These are phyloP conservation scores for Galago senegalensis DNA, from an alignment of 2,797 vertebrate species.

Conservation along the genomic window DNA sequence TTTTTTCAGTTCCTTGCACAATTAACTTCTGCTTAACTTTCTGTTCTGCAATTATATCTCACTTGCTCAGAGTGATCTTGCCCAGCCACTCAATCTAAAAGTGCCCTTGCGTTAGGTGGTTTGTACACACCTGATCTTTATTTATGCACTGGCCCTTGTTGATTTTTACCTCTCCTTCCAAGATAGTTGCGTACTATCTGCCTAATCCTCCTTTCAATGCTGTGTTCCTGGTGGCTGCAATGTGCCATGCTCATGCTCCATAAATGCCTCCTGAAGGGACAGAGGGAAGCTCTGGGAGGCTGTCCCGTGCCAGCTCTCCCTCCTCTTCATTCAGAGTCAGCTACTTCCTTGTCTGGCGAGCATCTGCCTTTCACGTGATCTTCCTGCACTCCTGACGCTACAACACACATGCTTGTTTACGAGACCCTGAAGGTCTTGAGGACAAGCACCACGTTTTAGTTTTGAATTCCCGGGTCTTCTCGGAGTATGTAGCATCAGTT, in stretches of 20 bases:
- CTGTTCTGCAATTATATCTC: neutral
- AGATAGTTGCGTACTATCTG: neutral
- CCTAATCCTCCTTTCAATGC: neutral
- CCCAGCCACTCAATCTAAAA: neutral
- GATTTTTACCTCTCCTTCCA: neutral
- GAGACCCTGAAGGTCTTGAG: neutral
- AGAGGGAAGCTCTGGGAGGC: neutral
- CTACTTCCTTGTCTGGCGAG: neutral
- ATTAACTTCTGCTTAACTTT: neutral
- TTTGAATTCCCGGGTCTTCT: neutral
- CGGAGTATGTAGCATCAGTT: neutral
- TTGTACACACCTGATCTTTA: neutral
- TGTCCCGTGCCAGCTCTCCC: neutral
- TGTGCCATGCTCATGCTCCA: too few species aligned
- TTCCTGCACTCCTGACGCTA: fast-evolving
- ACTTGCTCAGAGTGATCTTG: neutral
- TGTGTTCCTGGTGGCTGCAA: neutral
- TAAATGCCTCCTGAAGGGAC: too few species aligned
- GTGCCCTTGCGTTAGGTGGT: neutral
- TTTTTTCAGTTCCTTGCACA: neutral
- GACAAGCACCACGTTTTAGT: neutral
- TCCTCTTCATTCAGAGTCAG: neutral
- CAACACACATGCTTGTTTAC: fast-evolving
- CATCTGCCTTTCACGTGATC: neutral
- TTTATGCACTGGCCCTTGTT: neutral